Evolutionary conservation across 1,140 invertebrate genomes (phyloP).

Genomic region (Leptinotarsa lineolata): DNA sequence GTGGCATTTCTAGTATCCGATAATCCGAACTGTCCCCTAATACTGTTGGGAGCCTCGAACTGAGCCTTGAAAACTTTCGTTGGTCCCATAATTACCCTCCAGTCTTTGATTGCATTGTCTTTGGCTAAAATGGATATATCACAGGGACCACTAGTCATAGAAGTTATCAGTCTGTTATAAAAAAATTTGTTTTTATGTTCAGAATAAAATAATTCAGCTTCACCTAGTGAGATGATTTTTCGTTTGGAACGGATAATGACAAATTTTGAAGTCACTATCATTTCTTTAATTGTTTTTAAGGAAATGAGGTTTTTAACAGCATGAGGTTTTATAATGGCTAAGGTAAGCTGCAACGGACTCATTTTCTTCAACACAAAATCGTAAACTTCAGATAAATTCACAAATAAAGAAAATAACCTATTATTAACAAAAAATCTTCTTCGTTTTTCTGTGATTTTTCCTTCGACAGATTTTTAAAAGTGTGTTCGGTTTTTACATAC

Average conservation of each 20-base stretch:
- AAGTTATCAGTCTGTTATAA: slow-evolving; percentile 81
- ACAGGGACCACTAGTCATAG: slow-evolving; percentile 86
- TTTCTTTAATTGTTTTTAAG: slow-evolving; percentile 67
- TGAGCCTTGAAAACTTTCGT: slow-evolving; percentile 84
- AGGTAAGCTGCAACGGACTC: slow-evolving; percentile 61
- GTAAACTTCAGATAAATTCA: too few species aligned
- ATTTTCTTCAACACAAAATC: background rate
- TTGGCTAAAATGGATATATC: slow-evolving; percentile 77
- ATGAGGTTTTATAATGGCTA: slow-evolving; percentile 78
- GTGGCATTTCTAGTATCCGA: slow-evolving; percentile 91
- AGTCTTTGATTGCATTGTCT: slow-evolving; percentile 75
- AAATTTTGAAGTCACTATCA: slow-evolving; percentile 75
- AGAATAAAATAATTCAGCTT: slow-evolving; percentile 78
- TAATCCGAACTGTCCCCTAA: slow-evolving; percentile 82
- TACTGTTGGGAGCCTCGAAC: slow-evolving; percentile 73
- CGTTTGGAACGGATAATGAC: slow-evolving; percentile 74
- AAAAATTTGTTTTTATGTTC: slow-evolving; percentile 88
- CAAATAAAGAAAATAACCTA: too few species aligned
- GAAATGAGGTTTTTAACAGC: slow-evolving; percentile 70
- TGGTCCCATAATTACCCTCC: slow-evolving; percentile 84
- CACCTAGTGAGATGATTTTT: slow-evolving; percentile 63
- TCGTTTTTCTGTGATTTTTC: too few species aligned
- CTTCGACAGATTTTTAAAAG: too few species aligned
- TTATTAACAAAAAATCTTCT: too few species aligned
- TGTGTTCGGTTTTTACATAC: too few species aligned